Percentiles rank a stretch among this genome's conserved stretches.
Conservation (phyloP, 2,797 vertebrate genomes). For the Oreortyx pictus region DNA sequence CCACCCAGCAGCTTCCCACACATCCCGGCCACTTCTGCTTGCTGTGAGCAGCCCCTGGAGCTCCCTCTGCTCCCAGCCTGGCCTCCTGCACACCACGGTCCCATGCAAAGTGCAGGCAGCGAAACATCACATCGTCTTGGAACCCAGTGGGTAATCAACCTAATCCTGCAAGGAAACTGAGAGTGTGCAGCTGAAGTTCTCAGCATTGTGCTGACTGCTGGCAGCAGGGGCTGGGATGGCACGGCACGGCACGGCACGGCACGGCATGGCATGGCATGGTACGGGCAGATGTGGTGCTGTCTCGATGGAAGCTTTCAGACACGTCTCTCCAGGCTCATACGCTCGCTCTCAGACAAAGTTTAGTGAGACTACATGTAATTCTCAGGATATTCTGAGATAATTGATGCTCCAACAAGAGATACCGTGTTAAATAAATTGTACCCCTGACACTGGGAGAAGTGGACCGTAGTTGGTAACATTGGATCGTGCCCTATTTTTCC, state of each 20-base stretch:
- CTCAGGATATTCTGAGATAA: neutral
- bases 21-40: neutral
- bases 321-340: neutral
- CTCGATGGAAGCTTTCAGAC: neutral
- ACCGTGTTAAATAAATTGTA: neutral
- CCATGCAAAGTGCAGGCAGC: fast-evolving
- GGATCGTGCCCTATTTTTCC: neutral
- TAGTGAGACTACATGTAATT: neutral
- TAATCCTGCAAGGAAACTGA: neutral
- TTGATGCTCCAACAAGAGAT: neutral
- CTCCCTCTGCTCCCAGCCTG: neutral
- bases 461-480: neutral
- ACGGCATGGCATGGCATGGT: too few species aligned
- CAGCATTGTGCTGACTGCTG: neutral
- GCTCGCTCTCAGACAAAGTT: neutral
- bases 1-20: neutral
- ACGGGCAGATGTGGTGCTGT: fast-evolving
- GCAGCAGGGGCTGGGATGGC: neutral
- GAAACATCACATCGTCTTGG: neutral
- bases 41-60: neutral
- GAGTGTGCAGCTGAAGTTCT: neutral
- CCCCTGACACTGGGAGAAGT: neutral
- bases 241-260: too few species aligned
- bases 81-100: fast-evolving
- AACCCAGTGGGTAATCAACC: fast-evolving